Conservation (phyloP, 2,888 invertebrate species). For the Neoaliturus tenellus region DNA sequence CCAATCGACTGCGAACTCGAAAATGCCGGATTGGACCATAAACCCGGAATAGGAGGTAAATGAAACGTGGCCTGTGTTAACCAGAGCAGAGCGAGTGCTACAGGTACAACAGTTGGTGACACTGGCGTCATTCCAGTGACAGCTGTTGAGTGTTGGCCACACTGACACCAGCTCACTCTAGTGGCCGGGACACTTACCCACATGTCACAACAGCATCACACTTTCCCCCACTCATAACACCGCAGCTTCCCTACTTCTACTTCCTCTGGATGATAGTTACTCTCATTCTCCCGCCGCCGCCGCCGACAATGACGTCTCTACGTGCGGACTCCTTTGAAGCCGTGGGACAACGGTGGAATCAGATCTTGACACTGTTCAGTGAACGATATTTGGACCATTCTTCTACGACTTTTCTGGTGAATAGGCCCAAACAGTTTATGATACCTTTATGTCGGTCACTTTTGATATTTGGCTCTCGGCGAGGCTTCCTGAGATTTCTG, state of each 20-base stretch:
- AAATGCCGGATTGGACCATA: not conserved
- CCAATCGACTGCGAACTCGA: not conserved
- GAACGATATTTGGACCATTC: too few relatives aligned
- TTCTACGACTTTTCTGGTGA: too few relatives aligned
- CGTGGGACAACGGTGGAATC: not conserved
- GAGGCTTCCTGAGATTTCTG: too few relatives aligned
- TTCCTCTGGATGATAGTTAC: not conserved
- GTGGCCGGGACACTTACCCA: slow-evolving; percentile 14
- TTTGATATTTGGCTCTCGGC: too few relatives aligned
- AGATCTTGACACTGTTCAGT: not conserved
- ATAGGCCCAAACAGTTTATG: too few relatives aligned
- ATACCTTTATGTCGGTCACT: too few relatives aligned
- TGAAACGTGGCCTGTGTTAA: not conserved
- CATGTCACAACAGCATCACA: not conserved
- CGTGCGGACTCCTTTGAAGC: not conserved
- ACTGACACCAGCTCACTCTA: too few relatives aligned
- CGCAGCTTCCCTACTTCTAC: not conserved
- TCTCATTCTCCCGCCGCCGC: not conserved
- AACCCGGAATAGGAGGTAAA: not conserved
- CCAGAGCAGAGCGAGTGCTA: not conserved
- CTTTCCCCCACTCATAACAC: slow-evolving; percentile 14
- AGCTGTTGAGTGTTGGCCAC: too few relatives aligned
- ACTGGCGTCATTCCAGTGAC: too few relatives aligned
- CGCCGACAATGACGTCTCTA: not conserved
- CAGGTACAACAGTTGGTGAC: not conserved